These are phyloP conservation scores for Pipistrellus nathusii DNA, from an alignment of 2,797 vertebrate genomes.

Conservation along the genomic window DNA sequence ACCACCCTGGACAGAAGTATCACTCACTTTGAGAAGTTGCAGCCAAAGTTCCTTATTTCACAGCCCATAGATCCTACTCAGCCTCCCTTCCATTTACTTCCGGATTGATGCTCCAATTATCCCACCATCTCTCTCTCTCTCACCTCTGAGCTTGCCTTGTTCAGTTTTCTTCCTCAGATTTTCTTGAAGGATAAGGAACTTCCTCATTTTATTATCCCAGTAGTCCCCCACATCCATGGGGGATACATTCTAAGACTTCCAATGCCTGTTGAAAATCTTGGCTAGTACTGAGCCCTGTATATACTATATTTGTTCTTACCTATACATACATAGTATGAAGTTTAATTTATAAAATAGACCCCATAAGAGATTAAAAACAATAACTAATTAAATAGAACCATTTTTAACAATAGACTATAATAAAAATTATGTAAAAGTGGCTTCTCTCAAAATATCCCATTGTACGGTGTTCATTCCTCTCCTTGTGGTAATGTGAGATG, in stretches of 20 bases:
- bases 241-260: background rate
- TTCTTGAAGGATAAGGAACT: background rate
- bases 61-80: background rate
- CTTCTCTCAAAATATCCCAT: background rate
- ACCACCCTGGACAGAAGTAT: slow-evolving; percentile 31
- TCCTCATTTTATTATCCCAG: background rate
- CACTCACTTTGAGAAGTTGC: slow-evolving; percentile 41
- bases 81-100: slow-evolving; percentile 21
- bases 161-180: slow-evolving; percentile 5
- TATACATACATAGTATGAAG: background rate
- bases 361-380: too few species aligned
- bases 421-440: background rate
- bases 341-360: background rate
- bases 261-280: too few species aligned
- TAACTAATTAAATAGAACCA: background rate
- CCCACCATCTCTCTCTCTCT: background rate
- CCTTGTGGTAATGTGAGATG: background rate
- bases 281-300: background rate
- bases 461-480: background rate
- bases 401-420: background rate
- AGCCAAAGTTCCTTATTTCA: background rate
- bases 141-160: background rate
- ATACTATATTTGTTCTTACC: background rate
- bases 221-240: fast-evolving
- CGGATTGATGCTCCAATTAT: background rate